Evolutionary conservation across 92 coral and sea anemone species (phyloP), one percentile per base, ranked within the genome.

Genomic region (Siderastrea radians): DNA sequence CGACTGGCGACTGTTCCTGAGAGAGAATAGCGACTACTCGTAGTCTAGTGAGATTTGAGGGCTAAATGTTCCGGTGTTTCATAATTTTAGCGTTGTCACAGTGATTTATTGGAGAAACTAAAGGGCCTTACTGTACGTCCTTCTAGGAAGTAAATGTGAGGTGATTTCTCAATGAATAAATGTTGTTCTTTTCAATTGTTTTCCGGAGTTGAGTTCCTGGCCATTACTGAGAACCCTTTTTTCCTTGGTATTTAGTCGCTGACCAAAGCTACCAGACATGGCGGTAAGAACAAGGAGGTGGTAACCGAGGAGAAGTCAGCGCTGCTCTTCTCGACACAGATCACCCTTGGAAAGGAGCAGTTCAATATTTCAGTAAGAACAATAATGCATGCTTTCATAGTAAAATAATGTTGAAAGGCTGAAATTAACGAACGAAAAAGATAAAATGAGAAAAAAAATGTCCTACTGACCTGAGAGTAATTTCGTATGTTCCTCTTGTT

Each of bases 251-350:
- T 84, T 64, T 65, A 97, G 99, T 95, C 98, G 2, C 84, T 97
- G 19, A 92, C 95, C 71, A 91, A 93, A 69, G 96, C 96, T 1
- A 94, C 94, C 67, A 94, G 99, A 76, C 98, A 95, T 75, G 99
- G 99, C 51, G 98, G 98, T 81, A 97, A 95, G 81, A 95, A 92
- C 87, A 95, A 94, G 57, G 99, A 97, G 90, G 98, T 94, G 55
- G 99, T 98, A 1, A 94, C 97, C 60, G 99, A 98, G 58, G 98
- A 98, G 72, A 98, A 98, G 84, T 93, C 99, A 1, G 90, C 98
- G 58, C 84, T 98, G 17, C 83, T 92, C 38, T 96, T 98, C 68
- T 85, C 91, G 44, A 91, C 99, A 17, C 94, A 96, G 77, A 80
- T 98, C 65, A 95, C 89, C 80, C 93, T 98, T 8, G 99, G 99